These are phyloP conservation scores for Pterobdella sp. DNA, from an alignment of 2,888 invertebrate genomes.

Conservation along the genomic window DNA sequence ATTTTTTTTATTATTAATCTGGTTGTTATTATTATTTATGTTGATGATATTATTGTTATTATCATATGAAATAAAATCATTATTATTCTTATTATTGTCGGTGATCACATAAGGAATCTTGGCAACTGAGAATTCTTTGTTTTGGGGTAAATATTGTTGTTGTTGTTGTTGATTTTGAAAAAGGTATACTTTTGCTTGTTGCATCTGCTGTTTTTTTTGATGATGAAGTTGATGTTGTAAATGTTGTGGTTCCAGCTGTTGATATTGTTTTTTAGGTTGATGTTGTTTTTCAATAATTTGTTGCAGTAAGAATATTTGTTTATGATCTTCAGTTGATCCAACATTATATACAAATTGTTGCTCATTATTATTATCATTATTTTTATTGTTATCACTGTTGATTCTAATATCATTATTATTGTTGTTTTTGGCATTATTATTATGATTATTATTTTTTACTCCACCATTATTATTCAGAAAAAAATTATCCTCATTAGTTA, in stretches of 20 bases:
- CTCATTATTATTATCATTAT: neutral
- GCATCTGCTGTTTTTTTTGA: neutral
- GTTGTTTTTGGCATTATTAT: neutral
- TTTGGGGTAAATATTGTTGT: too few species aligned
- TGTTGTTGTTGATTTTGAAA: neutral
- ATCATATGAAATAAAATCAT: too few species aligned
- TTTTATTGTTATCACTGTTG: neutral
- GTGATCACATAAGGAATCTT: too few species aligned
- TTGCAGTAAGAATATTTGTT: neutral
- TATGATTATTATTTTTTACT: neutral
- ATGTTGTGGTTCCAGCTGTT: neutral
- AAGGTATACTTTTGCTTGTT: too few species aligned
- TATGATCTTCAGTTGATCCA: neutral
- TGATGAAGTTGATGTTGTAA: neutral
- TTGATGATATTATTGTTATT: neutral
- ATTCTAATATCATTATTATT: neutral
- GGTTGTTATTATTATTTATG: neutral
- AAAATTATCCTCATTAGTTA: too few species aligned
- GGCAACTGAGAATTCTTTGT: too few species aligned
- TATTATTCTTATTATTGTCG: too few species aligned
- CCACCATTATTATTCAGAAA: too few species aligned
- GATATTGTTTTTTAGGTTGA: neutral
- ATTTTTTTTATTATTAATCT: neutral
- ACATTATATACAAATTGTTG: neutral
- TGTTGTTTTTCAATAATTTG: neutral